Base-by-base conservation (phyloP, 2,888 invertebrate species). In the Ferdinandea cuprea region DNA sequence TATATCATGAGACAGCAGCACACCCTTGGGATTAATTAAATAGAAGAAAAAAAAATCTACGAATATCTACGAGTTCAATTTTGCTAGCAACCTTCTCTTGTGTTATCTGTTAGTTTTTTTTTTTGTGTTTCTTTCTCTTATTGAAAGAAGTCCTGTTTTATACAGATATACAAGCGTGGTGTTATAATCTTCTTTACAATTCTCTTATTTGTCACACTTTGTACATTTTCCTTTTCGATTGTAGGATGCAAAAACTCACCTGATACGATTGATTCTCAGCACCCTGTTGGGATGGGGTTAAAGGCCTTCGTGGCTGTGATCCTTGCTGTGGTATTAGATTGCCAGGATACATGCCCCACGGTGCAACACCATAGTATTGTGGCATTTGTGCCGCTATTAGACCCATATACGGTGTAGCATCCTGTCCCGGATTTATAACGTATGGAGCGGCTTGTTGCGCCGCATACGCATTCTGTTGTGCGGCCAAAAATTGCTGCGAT, bases 311-410 rank as follows among this genome's bases (percentile, higher is more conserved):
- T 87, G 95, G 95, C 87, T 94, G 94, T 89, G 93, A 92, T 87
- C 93, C 92, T 85, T 92, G 92, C 87, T 94, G 94, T 86, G 95
- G 95, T 88, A 95, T 93, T 87, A 95, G 92, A 89, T 95, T 94
- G 50, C 95, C 94, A 44, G 97, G 97, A 92, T 98, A 98, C 88
- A 98, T 96, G 86, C 95, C 95, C 97, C 98, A 98, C 30, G 97
- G 97, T 63, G 95, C 94, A 86, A 97, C 96, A 73, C 96, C 96
- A 91, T 98, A 98, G 92, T 98, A 98, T 88, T 97, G 98, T 63
- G 97, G 97, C 88, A 97, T 93, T 91, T 95, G 93, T 91, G 94
- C 95, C 89, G 96, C 94, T 88, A 96, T 95, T 89, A 97, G 93
- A 74, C 96, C 94, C 88, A 96, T 95, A 91, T 97, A 98, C 30